Base-by-base conservation (phyloP, 2,888 invertebrate genomes). In the Cerastis rubricosa region DNA sequence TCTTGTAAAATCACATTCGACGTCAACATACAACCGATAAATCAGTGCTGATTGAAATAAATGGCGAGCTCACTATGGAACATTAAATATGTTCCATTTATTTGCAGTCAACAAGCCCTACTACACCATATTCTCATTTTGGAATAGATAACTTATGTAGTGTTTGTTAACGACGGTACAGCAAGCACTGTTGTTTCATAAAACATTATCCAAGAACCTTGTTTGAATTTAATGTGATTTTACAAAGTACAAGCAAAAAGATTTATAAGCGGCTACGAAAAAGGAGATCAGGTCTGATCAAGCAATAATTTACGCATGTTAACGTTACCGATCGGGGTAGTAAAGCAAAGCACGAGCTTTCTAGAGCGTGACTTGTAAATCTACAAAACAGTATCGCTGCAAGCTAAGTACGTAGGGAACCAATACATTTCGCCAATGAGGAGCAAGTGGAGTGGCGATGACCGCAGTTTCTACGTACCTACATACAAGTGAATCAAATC, bases 321-420 rank as follows among this genome's bases (percentile, higher is more conserved):
- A 88, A 89, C 85, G 81, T 85, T 87, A 90, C 84, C 89, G 89
- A 89, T 88, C 87, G 83, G 85, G 89, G 90, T 89, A 90, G 86
- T 85, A 89, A 89, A 91, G 89, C 86, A 89, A 89, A 91, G 89
- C 92, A 91, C 91, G 90, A 92, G 88, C 92, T 92, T 92, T 91
- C 91, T 91, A 91, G 88, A 92, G 90, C 93, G 92, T 94, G 93
- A 93, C 91, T 93, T 92, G 92, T 93, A 93, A 93, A 94, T 94
- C 92, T 90, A 87, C 75, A 74, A 88, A 90, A 90, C 88, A 86
- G 83, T 70, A 87, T 90, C 87, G 86, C 75, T 86, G 83, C 82
- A 78, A 85, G 77, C 83, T 87, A 82, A 79, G 82, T 83, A 78
- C 73, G 84, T 82, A 80, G 79, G 84, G 86, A 85, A 88, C 82